Conservation (phyloP, 2,888 invertebrate species). For the Melinaea menophilus region DNA sequence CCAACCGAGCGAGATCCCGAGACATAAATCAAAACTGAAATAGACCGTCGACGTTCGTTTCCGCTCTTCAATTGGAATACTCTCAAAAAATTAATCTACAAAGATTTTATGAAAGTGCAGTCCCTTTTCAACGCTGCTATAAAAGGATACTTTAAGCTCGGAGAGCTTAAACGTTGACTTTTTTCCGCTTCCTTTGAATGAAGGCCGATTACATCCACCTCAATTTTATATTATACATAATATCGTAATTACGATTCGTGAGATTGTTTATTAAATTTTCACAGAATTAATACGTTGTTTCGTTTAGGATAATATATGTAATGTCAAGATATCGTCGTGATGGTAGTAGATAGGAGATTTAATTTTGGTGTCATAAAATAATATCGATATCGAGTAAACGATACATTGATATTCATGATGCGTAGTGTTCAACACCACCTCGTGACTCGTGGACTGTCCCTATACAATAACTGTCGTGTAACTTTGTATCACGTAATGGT, state of each 20-base stretch:
- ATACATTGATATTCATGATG: conserved; percentile 60
- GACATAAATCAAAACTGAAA: conserved; percentile 71
- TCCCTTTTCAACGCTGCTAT: conserved; percentile 41
- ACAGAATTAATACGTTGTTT: conserved; percentile 2
- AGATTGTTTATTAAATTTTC: conserved; percentile 8
- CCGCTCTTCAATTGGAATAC: conserved; percentile 61
- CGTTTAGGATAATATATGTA: neutral
- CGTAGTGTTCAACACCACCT: conserved; percentile 50
- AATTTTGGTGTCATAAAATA: neutral
- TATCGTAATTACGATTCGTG: conserved; percentile 5
- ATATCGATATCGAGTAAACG: neutral
- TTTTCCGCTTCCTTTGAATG: conserved; percentile 41
- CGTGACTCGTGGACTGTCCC: conserved; percentile 70
- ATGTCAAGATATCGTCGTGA: neutral
- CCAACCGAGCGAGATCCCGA: conserved; percentile 52
- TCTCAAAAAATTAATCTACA: conserved; percentile 54
- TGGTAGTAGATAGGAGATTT: neutral
- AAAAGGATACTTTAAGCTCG: conserved; percentile 44
- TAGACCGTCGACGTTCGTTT: conserved; percentile 60
- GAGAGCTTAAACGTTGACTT: conserved; percentile 42
- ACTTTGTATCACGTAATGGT: conserved; percentile 57
- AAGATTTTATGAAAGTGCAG: conserved; percentile 50
- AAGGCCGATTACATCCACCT: conserved; percentile 35
- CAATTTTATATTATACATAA: conserved; percentile 5
- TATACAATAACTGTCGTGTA: conserved; percentile 64